Conservation (phyloP, 23 tunicate species). For the Diplosoma virens region DNA sequence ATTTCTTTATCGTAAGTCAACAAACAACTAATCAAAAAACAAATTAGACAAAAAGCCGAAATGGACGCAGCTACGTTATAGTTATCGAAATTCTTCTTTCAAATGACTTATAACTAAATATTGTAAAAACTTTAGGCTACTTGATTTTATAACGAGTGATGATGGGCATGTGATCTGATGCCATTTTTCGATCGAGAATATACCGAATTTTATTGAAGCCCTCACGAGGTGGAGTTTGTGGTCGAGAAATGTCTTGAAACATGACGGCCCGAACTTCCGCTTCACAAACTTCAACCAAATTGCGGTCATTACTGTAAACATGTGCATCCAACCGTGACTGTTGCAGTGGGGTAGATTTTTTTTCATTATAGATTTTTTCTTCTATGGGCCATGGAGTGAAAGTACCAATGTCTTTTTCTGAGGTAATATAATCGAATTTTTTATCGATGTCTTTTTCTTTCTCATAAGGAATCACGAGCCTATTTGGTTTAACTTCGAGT, state of each 20-base stretch:
- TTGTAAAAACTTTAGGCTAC: no score
- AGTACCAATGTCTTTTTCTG: constrained; percentile 38
- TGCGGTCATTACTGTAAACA: background rate
- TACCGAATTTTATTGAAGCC: constrained; percentile 22
- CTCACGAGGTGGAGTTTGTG: background rate
- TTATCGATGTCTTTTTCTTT: no score
- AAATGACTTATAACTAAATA: no score
- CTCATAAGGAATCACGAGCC: constrained; percentile 20
- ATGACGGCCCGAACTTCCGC: background rate
- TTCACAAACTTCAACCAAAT: background rate
- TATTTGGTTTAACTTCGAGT: constrained; percentile 22
- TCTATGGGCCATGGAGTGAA: constrained; percentile 62
- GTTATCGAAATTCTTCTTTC: no score
- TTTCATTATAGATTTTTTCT: constrained; percentile 11
- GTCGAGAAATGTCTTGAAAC: constrained; percentile 2
- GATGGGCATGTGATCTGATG: constrained; percentile 43
- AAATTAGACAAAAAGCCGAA: no score
- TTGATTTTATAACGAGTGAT: constrained; percentile 4
- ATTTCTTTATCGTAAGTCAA: no score
- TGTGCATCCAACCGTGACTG: constrained; percentile 43
- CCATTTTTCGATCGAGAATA: constrained; percentile 36
- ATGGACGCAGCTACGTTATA: no score
- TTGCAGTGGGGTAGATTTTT: constrained; percentile 5
- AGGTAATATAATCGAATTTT: background rate
- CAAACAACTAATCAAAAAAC: no score